Base-by-base conservation (phyloP, 2,797 vertebrate species). In the Tokudaia muenninki region DNA sequence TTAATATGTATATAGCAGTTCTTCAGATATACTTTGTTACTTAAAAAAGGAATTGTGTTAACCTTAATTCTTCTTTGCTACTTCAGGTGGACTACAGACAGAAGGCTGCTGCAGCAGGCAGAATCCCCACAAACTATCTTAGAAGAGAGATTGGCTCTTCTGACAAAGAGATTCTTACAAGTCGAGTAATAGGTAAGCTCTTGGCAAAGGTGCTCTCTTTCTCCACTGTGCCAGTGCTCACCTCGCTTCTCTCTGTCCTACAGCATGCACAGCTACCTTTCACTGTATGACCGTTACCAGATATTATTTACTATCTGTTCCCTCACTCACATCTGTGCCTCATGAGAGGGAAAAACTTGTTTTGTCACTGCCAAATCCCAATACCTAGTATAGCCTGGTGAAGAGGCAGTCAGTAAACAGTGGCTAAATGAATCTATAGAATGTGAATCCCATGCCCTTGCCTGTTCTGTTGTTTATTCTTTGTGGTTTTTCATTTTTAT, bases 121-220 rank as follows among this genome's bases (percentile, higher is more conserved):
- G 99, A 97, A 99, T 99, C 98, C 99, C 99, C 72, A 99, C 99
- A 31, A 99, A 99, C 98, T 98, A 99, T 95, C 98, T 99, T 83
- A 99, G 99, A 96, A 98, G 99, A 98, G 99, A 99, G 97, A 98
- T 99, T 63, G 99, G 99, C 78, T 99, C 98, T 80, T 99, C 99
- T 11, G 99, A 99, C 97, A 98, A 99, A 50, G 99, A 99, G 98
- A 99, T 99, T 97, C 99, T 99, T 88, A 99, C 99, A 92, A 99
- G 99, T 98, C 99, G 99, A 98, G 98, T 99, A 90, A 99, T 99
- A 96, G 99, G 99, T 99, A 97, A 97, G 98, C 84, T 93, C 79
- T 6, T 79, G 16, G 87, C 13, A 78, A 57, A 91, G 16, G 41
- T 63, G 72, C 75, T 47, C 75, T 21, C 34, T 22, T 24, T 91